Evolutionary conservation across 2,888 invertebrate genomes (phyloP), one percentile per base, ranked within the genome.

Genomic region (Apeira syringaria): DNA sequence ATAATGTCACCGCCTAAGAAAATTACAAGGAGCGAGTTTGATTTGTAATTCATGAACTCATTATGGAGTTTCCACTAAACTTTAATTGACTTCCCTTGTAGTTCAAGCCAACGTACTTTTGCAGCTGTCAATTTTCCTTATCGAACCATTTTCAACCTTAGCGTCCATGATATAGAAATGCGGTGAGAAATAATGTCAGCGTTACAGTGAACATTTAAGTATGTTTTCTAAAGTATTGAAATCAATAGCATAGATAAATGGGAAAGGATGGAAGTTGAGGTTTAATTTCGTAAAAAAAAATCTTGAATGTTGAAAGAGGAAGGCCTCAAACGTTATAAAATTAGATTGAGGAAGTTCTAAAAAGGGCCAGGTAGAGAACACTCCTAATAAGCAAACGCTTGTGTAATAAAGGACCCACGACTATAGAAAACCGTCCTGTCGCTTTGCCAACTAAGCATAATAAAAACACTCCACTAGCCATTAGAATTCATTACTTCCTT

Each of bases 31-130:
- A 31, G 39, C 25, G 30, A 17, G 15, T 66, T 62, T 64, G 65
- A 71, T 68, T 69, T 68, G 61, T 68, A 65, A 64, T 69, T 73
- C 68, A 64, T 64, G 60, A 62, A 64, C 66, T 68, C 67, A 71
- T 69, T 68, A 71, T 59, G 53, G 64, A 68, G 61, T 66, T 63
- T 43, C 57, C 52, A 48, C 56, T 49, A 54, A 73, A 73, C 67
- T 73, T 70, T 65, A 70, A 73, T 73, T 68, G 69, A 64, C 70
- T 73, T 73, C 63, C 51, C 70, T 63, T 71, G 70, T 68, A 63
- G 58, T 62, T 60, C 5, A 9, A 10, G 15, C 47, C 45, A 43
- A 25, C 24, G 30, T 46, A 38, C 11, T 17, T 45, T 29, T 33
- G 25, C 38, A 29, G 3, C 17, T 22, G 2, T 7, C 7, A 27